Evolutionary conservation across 1,140 invertebrate genomes (phyloP), one percentile per base, ranked within the genome.

Genomic region (Arion vulgaris): DNA sequence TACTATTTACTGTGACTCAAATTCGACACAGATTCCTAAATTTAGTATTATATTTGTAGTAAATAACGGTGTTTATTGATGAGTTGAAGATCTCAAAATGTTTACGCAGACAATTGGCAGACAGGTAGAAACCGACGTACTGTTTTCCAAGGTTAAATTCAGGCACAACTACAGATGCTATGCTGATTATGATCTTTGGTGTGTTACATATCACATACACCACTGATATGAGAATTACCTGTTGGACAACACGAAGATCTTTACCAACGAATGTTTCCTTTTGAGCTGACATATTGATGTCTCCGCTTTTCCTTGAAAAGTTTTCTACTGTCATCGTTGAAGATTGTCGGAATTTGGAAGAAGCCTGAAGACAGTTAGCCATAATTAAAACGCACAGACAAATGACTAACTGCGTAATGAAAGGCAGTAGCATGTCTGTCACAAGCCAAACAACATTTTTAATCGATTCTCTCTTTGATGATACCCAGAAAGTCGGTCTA

Each of bases 21-120:
- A n/a, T n/a, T n/a, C n/a, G n/a, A n/a, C n/a, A n/a, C n/a, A n/a
- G n/a, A n/a, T n/a, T 26, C 32, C 57, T 66, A 66, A 66, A 66
- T 66, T 66, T 66, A 23, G 57, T 66, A 66, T 66, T 66, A 66
- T 66, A 66, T 66, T 19, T 66, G 19, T n/a, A 66, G 57, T 66
- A 66, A 5, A 66, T 66, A 23, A 66, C 23, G 19, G 32, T 66
- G 57, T 66, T 66, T 9, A 66, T n/a, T n/a, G 26, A 4, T 5
- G 26, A 4, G 57, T 66, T 66, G 57, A 66, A n/a, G 7, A 23
- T 19, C 26, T 66, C 26, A 66, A 66, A 66, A 26, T n/a, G 32
- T n/a, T 66, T 26, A 5, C 32, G 5, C 5, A 66, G 26, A 26
- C 5, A 5, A 66, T 7, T 19, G 26, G 19, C 32, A n/a, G 5